Base-by-base conservation (phyloP, 1,140 invertebrate species). In the Rhynchophorus ferrugineus region DNA sequence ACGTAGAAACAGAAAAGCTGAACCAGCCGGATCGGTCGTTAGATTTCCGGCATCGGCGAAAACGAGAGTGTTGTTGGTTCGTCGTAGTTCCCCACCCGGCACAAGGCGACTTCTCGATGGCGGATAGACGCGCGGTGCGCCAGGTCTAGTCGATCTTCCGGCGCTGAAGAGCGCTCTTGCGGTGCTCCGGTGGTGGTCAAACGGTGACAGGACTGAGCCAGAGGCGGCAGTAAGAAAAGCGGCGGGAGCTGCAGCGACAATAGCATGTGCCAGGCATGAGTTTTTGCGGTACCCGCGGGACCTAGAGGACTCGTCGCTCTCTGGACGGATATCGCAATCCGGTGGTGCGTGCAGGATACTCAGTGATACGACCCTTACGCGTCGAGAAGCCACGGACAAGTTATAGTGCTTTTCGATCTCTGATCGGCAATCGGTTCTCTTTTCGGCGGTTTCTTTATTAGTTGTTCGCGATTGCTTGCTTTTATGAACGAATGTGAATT, bases 221-320 rank as follows among this genome's bases (percentile, higher is more conserved):
- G 3, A 44, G 17, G 42, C 16, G 20, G 17, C n/a, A 50, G 49
- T n/a, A n/a, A n/a, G 37, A 34, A 44, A 24, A 38, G 51, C 60
- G n/a, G 42, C 58, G 52, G 54, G 44, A 57, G 33, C 58, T 53
- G 22, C 56, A 58, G 24, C 24, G 24, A 29, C n/a, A 53, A 58
- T 63, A 63, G 60, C 58, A 61, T 62, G 60, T 63, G 55, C 49
- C 52, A 36, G 57, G 56, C 61, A 67, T 67, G 65, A 67, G 65
- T 67, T 67, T n/a, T 67, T 64, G 65, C 66, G 59, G 61, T 65
- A 56, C 62, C 65, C 46, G 62, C 62, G 56, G 59, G 61, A n/a
- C n/a, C n/a, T n/a, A n/a, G n/a, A 58, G 62, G 62, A 44, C 24
- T 29, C 5, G 24, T 6, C 5, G 11, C 24, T 29, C 11, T 29